Conservation (phyloP, 2,113 vertebrate genomes). For the Scytalopus superciliaris region DNA sequence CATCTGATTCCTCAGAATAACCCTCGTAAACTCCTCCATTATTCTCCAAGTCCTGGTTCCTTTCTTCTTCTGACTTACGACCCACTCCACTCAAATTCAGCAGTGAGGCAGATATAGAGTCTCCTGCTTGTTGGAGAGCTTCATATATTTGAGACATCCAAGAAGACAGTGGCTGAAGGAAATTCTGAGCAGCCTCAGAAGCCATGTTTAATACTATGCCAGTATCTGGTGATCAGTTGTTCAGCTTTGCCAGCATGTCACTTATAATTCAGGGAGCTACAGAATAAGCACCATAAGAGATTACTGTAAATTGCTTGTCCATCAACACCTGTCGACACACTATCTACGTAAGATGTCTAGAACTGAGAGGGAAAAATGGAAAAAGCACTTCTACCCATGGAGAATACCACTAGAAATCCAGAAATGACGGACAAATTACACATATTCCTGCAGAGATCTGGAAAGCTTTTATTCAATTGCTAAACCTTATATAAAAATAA, state of each 20-base stretch:
- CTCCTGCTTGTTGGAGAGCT: conserved; percentile 77
- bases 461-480: not conserved
- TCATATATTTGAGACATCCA: conserved; percentile 82
- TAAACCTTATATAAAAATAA: not conserved
- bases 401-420: conserved; percentile 31
- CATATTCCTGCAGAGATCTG: not conserved
- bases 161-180: conserved; percentile 76
- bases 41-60: conserved; percentile 53
- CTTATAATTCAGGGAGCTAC: conserved; percentile 66
- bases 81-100: conserved; percentile 64
- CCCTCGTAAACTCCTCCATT: conserved; percentile 33
- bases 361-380: conserved; percentile 53
- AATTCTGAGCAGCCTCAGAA: conserved; percentile 69
- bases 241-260: conserved; percentile 67
- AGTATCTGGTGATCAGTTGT: conserved; percentile 49
- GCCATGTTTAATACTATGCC: conserved; percentile 72
- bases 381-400: conserved; percentile 45
- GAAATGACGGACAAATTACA: conserved; percentile 21
- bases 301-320: conserved; percentile 65
- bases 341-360: conserved; percentile 43
- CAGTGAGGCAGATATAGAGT: conserved; percentile 69
- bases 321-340: conserved; percentile 59
- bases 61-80: conserved; percentile 42
- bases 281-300: conserved; percentile 74
- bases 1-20: conserved; percentile 56